Base-by-base conservation (phyloP, 2,797 vertebrate species). In the Zenarchopterus dispar region DNA sequence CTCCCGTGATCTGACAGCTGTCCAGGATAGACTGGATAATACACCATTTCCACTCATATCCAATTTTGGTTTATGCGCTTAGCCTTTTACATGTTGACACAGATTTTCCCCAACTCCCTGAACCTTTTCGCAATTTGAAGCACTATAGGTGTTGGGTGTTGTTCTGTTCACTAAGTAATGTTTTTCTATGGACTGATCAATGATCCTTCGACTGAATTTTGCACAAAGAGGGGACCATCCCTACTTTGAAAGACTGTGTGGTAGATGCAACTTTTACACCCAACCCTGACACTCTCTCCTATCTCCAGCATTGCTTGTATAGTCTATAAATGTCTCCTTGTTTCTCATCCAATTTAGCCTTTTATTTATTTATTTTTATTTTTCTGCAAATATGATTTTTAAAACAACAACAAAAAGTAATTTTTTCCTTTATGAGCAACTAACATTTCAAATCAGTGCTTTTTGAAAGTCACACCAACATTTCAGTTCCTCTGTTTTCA, bases 401-500 rank as follows among this genome's bases (percentile, higher is more conserved):
- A 28, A 24, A 24, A 24, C 24, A 24, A 24, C 24, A 24, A 24
- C 24, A 5, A 24, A 24, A 24, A 28, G 28, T 28, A 4, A 43
- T 16, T 16, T n/a, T 42, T 6, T 15, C 4, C 16, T n/a, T 46
- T 33, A 4, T 31, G 19, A 45, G 2, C 22, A 1, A 6, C 16
- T 61, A 43, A 73, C 33, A 22, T 72, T 47, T 62, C 7, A 7
- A 6, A 18, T 36, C 9, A 36, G 33, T 13, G 2, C 11, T 36
- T 22, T 55, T 11, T 9, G 0, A 59, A 61, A 62, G 11, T 49
- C n/a, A 15, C 50, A 28, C 8, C 16, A 45, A 56, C 16, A 16
- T 66, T 56, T 16, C 28, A 2, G 73, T 77, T 73, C 59, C 52
- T 85, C 54, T 81, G 17, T 84, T 80, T 81, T 6, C 83, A 92